Conservation (phyloP, 2,797 vertebrate species). For the Tinamus major region DNA sequence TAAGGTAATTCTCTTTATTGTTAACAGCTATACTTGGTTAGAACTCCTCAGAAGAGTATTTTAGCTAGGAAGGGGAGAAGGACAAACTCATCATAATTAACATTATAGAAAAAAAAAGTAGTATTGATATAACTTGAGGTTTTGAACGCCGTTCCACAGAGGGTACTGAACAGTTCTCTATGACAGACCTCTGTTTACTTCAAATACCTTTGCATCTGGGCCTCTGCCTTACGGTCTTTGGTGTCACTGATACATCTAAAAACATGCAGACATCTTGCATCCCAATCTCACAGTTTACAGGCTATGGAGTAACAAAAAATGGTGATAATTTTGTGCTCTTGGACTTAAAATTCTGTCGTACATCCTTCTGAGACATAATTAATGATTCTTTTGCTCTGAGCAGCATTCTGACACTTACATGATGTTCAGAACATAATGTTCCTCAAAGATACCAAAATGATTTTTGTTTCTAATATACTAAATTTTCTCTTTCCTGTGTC, state of each 20-base stretch:
- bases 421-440: background rate
- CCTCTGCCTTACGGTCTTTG: background rate
- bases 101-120: background rate
- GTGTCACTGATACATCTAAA: background rate
- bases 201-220: background rate
- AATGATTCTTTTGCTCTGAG: background rate
- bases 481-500: background rate
- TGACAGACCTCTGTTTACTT: background rate
- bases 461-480: background rate
- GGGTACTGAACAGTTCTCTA: background rate
- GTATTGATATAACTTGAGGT: background rate
- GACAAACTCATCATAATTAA: background rate
- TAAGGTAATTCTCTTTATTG: background rate
- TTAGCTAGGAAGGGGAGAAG: background rate
- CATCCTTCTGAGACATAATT: background rate
- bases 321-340: background rate
- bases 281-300: background rate
- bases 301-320: background rate
- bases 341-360: background rate
- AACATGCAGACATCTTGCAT: background rate
- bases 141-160: background rate
- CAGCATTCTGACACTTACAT: background rate
- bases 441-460: background rate
- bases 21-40: background rate
- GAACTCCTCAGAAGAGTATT: background rate